A percentile compares a stretch with the other conserved stretches of the same genome.
Evolutionary conservation across 2,888 invertebrate species (phyloP).

Genomic region (Digitonthophagus gazella): DNA sequence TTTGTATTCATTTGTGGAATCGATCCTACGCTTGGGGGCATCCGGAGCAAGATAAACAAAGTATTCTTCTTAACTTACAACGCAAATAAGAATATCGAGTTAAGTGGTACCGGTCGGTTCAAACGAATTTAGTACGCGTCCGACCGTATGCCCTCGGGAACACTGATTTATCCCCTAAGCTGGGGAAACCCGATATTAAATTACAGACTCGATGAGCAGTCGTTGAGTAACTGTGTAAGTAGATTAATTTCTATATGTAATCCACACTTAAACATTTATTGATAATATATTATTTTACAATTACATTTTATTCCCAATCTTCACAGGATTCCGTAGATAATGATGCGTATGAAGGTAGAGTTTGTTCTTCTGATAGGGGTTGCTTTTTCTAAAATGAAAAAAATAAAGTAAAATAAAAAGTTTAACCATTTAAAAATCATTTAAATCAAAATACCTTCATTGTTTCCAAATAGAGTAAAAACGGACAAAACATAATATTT

Average conservation of each 20-base stretch:
- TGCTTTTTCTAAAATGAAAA: conserved; percentile 18
- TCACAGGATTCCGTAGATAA: conserved; percentile 12
- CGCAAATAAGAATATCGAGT: conserved; percentile 47
- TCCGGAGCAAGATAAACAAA: conserved; percentile 43
- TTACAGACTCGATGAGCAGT: conserved; percentile 11
- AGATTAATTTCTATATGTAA: background rate
- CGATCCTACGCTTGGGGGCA: conserved; percentile 7
- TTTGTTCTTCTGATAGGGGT: conserved; percentile 16
- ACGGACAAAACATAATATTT: conserved; percentile 68
- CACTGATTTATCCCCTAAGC: conserved; percentile 28
- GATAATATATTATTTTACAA: conserved; percentile 21
- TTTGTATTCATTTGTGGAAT: conserved; percentile 17
- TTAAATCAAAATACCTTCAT: conserved; percentile 3
- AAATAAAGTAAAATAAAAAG: too few relatives aligned
- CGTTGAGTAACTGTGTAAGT: background rate
- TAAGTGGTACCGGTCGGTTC: conserved; percentile 34
- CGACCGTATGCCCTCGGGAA: conserved; percentile 31
- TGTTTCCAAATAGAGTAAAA: conserved; percentile 56
- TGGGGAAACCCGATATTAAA: conserved; percentile 25
- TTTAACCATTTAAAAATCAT: background rate
- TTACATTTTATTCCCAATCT: conserved; percentile 20
- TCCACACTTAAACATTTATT: too few relatives aligned
- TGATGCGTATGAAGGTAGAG: conserved; percentile 25
- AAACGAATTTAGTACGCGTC: conserved; percentile 45
- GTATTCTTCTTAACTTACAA: conserved; percentile 51